phyloP scores from a whole-genome alignment of 2,113 vertebrate genomes.

The Semicossyphus pulcher region DNA sequence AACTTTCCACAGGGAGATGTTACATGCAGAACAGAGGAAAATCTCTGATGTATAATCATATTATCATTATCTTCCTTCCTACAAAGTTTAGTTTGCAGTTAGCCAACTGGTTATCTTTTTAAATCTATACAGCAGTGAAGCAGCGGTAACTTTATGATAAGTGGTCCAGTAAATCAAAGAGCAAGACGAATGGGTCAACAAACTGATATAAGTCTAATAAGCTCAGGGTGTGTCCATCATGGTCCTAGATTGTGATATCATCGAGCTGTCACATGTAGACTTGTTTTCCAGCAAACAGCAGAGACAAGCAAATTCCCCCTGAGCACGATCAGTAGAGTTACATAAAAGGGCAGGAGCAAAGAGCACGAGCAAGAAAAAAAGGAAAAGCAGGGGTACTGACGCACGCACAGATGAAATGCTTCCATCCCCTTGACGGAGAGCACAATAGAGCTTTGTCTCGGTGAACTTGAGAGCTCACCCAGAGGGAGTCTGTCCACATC shows the following conservation, averaged over 20 bases:
- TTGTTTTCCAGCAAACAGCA: slow-evolving; percentile 30
- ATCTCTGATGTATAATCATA: too few relatives aligned
- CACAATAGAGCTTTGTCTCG: slow-evolving; percentile 68
- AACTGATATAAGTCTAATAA: too few relatives aligned
- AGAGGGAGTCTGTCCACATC: slow-evolving; percentile 23
- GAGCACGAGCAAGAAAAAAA: slow-evolving; percentile 29
- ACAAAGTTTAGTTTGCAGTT: too few relatives aligned
- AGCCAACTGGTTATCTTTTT: too few relatives aligned
- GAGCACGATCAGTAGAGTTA: slow-evolving; percentile 43
- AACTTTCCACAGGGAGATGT: slow-evolving; percentile 8
- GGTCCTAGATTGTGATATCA: too few relatives aligned
- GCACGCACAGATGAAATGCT: slow-evolving; percentile 55
- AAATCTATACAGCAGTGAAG: too few relatives aligned
- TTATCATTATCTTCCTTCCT: too few relatives aligned
- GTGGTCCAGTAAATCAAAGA: too few relatives aligned
- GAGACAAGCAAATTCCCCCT: slow-evolving; percentile 46
- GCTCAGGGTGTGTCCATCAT: slow-evolving; percentile 17
- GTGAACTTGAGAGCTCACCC: slow-evolving; percentile 53
- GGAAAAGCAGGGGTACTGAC: slow-evolving; percentile 51
- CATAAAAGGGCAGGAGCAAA: slow-evolving; percentile 46
- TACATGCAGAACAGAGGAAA: too few relatives aligned
- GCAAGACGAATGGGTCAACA: too few relatives aligned
- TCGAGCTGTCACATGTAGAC: slow-evolving; percentile 19
- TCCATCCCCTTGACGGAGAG: slow-evolving; percentile 54
- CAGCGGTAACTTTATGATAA: too few relatives aligned